phyloP scores from a whole-genome alignment of 2,797 vertebrate species.

The Ficedula albicollis region DNA sequence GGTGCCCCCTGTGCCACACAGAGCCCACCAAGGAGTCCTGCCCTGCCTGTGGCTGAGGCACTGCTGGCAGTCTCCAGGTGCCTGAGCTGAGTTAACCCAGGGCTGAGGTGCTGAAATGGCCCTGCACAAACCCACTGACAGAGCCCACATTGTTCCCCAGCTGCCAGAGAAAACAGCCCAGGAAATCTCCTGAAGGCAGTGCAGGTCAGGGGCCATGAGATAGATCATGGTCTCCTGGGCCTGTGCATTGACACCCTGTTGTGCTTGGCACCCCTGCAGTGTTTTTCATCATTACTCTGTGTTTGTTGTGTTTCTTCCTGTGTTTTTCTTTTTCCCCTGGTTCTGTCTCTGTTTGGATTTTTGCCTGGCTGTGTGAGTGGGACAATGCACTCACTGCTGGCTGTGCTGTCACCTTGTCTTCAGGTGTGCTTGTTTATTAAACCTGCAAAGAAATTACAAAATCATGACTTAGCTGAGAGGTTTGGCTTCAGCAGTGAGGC shows the following conservation, averaged over 20 bases:
- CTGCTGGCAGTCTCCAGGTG: not conserved
- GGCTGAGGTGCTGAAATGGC: not conserved
- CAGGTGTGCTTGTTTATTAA: not conserved
- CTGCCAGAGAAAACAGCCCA: not conserved
- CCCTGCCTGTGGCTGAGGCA: not conserved
- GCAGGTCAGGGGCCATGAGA: not conserved
- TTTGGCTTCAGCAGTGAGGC: not conserved
- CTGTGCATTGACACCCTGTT: not conserved
- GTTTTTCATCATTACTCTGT: not conserved
- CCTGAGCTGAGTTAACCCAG: not conserved
- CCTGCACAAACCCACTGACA: not conserved
- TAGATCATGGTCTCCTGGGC: not conserved
- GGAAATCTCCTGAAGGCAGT: not conserved
- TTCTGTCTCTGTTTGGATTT: not conserved
- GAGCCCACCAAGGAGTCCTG: not conserved
- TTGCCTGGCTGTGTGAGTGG: not conserved
- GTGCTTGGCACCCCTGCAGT: not conserved
- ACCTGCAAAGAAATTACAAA: not conserved
- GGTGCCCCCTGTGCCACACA: too few species aligned
- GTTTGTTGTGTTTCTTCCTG: not conserved
- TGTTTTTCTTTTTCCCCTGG: not conserved
- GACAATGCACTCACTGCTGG: not conserved
- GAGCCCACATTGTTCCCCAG: not conserved
- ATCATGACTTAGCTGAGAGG: not conserved
- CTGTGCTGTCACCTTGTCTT: not conserved